Conservation (phyloP, 2,888 invertebrate species). For the Cheilosia vernalis region DNA sequence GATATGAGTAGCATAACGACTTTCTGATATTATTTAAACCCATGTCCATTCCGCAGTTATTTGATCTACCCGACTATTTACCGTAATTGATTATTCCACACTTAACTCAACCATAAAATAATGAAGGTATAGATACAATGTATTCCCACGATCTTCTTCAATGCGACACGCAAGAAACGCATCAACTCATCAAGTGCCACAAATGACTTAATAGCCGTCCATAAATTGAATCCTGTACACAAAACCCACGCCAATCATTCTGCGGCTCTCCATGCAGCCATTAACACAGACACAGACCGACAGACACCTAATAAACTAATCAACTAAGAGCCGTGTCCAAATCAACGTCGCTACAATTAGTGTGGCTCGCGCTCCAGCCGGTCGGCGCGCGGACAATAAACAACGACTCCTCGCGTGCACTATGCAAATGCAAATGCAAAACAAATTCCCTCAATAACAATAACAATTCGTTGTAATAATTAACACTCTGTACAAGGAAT, state of each 20-base stretch:
- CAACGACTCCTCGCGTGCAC: slow-evolving; percentile 56
- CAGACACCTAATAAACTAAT: slow-evolving; percentile 67
- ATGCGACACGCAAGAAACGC: slow-evolving; percentile 11
- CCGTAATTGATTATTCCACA: slow-evolving; percentile 1
- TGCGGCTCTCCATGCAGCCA: slow-evolving; percentile 7
- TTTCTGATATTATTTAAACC: too few species aligned
- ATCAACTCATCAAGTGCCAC: slow-evolving; percentile 43
- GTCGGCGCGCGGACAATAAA: slow-evolving; percentile 38
- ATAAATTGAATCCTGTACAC: slow-evolving; percentile 42
- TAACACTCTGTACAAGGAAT: slow-evolving; percentile 44
- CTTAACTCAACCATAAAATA: not conserved
- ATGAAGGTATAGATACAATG: not conserved
- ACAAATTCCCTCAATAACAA: slow-evolving; percentile 11
- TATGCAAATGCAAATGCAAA: slow-evolving; percentile 51
- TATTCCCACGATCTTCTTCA: slow-evolving; percentile 5
- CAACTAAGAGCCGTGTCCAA: slow-evolving; percentile 49
- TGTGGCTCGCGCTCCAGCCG: slow-evolving; percentile 12
- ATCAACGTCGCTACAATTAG: slow-evolving; percentile 62
- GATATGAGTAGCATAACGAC: too few species aligned
- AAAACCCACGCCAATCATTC: slow-evolving; percentile 45
- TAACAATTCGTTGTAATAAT: slow-evolving; percentile 40
- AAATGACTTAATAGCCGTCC: slow-evolving; percentile 52
- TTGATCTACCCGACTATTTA: not conserved
- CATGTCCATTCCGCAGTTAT: not conserved
- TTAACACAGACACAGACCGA: slow-evolving; percentile 41